phyloP scores from a whole-genome alignment of 1,140 invertebrate species.

The Trichoplusia ni region DNA sequence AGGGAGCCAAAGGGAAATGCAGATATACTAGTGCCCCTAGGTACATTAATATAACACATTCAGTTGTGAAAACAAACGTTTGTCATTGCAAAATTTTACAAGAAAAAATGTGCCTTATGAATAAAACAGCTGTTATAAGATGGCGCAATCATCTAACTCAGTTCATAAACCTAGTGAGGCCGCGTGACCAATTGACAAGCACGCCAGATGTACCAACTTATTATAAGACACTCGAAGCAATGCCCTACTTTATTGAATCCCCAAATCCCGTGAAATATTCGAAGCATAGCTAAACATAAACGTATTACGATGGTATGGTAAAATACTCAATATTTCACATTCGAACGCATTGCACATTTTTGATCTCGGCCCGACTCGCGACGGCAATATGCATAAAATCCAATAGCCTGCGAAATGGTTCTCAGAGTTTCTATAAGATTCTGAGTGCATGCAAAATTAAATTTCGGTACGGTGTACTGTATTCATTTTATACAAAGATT shows the following conservation, averaged over 20 bases:
- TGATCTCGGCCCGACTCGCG: background rate
- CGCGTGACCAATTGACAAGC: slow-evolving; percentile 38
- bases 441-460: no score
- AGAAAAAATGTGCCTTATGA: no score
- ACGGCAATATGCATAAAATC: background rate
- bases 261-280: no score
- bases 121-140: slow-evolving; percentile 40
- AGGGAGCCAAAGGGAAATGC: background rate
- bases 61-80: no score
- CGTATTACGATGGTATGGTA: no score
- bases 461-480: no score
- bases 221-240: slow-evolving; percentile 1
- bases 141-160: slow-evolving; percentile 32
- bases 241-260: background rate
- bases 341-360: background rate
- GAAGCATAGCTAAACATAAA: no score
- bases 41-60: slow-evolving; percentile 11
- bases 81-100: no score
- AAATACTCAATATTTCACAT: background rate
- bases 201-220: slow-evolving; percentile 24
- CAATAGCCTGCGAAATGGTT: background rate
- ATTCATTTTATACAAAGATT: no score
- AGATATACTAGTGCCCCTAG: slow-evolving; percentile 1
- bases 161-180: slow-evolving; percentile 10
- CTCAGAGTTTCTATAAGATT: background rate